Evolutionary conservation across 2,888 invertebrate species (phyloP).

Genomic region (Gymnocheta viridis): DNA sequence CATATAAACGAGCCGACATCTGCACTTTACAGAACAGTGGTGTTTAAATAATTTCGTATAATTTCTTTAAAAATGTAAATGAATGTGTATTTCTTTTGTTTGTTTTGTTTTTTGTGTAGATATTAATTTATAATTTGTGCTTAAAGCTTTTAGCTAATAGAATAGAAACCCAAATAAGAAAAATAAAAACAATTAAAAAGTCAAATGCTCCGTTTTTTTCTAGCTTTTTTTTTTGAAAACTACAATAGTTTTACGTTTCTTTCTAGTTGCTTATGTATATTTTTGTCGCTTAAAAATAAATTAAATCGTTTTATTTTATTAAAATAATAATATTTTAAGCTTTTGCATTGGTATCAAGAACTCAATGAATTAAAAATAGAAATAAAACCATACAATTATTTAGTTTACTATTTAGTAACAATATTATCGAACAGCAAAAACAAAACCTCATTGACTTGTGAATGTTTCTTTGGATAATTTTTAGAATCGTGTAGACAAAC

Average conservation of each 20-base stretch:
- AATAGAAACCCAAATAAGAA: slow-evolving; percentile 8
- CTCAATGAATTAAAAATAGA: slow-evolving; percentile 3
- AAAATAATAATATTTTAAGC: slow-evolving; percentile 16
- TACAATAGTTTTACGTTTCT: slow-evolving; percentile 1
- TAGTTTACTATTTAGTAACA: not conserved
- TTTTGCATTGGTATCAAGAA: slow-evolving; percentile 44
- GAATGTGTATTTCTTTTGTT: not conserved
- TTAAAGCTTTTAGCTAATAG: slow-evolving; percentile 54
- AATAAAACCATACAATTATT: slow-evolving; percentile 35
- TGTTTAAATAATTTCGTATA: not conserved
- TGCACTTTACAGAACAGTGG: not conserved
- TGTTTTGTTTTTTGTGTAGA: not conserved
- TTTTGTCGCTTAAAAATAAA: slow-evolving; percentile 25
- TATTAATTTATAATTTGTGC: slow-evolving; percentile 13
- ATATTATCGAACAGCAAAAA: not conserved
- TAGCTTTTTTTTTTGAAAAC: slow-evolving; percentile 44
- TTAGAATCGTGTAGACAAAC: slow-evolving; percentile 45
- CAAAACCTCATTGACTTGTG: slow-evolving; percentile 65
- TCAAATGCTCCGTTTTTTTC: slow-evolving; percentile 68
- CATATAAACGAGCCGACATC: too few species aligned
- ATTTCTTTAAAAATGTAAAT: not conserved
- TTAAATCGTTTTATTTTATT: not conserved
- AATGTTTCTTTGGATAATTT: slow-evolving; percentile 60
- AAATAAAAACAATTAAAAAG: slow-evolving; percentile 37
- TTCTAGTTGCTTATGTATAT: slow-evolving; percentile 37